Base-by-base conservation (phyloP, 2,888 invertebrate species). In the Sarcophaga carnaria region DNA sequence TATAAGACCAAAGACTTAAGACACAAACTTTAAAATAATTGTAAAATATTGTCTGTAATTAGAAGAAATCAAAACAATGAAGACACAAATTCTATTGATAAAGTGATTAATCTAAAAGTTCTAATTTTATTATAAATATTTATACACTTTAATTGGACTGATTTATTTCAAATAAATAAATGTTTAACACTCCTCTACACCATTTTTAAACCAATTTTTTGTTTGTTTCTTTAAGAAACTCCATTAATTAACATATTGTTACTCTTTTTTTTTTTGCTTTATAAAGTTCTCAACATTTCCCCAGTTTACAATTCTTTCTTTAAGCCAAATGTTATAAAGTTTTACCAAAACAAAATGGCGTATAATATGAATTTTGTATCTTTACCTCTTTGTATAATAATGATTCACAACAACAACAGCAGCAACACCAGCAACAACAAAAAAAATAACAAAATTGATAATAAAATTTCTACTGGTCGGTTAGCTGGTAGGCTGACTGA, bases 341-440 rank as follows among this genome's bases (percentile, higher is more conserved):
- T 54, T 54, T 54, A 14, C 14, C 37, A 37, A 54, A 54, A 70
- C 79, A 83, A 83, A 79, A 83, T 83, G 83, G 83, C 83, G 83
- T 20, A 72, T 77, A 20, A 72, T 72, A 77, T 83, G 25, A 54
- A 59, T 63, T 67, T 62, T 45, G 47, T 37, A 22, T 59, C 66
- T 27, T 2, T 10, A 2, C 2, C 10, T 14, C 20, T 10, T 54
- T 27, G 8, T 45, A 20, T 27, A 66, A 45, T 8, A 17, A 45
- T 62, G 62, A 37, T 37, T 22, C 20, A 20, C 10, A 59, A 20
- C 45, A 54, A 49, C 49, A 63, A 74, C 54, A 54, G 47, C 22
- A 76, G 6, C 27, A 27, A 4, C 10, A 54, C 11, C 45, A 54
- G 14, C 5, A 45, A 5, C 54, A 63, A 69, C 54, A 64, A 76